Conservation (phyloP, 1,140 invertebrate species). For the Ips typographus region DNA sequence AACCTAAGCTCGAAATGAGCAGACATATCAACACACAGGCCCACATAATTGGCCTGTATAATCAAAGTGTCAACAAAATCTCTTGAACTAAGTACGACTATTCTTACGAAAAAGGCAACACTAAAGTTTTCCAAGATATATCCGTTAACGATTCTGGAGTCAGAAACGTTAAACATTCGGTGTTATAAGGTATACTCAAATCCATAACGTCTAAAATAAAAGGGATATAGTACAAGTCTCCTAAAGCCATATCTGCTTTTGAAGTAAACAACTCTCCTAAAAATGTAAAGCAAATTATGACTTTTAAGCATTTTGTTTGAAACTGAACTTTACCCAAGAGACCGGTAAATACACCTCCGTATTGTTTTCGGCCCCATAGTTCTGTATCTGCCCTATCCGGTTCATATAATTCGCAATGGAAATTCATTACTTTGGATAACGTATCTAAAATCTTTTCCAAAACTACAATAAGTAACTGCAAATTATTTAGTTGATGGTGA, state of each 20-base stretch:
- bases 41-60: conserved; percentile 47
- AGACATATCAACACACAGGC: conserved; percentile 42
- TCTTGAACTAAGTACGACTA: background rate
- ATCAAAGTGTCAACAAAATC: conserved; percentile 5
- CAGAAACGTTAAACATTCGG: conserved; percentile 79
- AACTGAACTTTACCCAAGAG: conserved; percentile 52
- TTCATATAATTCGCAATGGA: conserved; percentile 65
- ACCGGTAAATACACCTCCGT: conserved; percentile 66
- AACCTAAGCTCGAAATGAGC: conserved; percentile 37
- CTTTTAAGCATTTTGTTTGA: background rate
- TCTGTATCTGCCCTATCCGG: conserved; percentile 58
- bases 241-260: conserved; percentile 72
- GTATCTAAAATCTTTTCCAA: conserved; percentile 64
- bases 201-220: conserved; percentile 70
- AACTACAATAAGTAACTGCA: too few relatives aligned
- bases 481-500: background rate
- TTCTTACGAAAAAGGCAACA: conserved; percentile 72
- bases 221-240: conserved; percentile 73
- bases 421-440: conserved; percentile 69
- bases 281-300: background rate
- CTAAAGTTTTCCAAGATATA: conserved; percentile 80
- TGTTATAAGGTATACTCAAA: conserved; percentile 74
- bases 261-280: conserved; percentile 66
- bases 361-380: conserved; percentile 64
- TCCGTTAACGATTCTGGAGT: conserved; percentile 76